Evolutionary conservation across 2,797 vertebrate genomes (phyloP), one percentile per base, ranked within the genome.

Genomic region (Lepus oiostolus): DNA sequence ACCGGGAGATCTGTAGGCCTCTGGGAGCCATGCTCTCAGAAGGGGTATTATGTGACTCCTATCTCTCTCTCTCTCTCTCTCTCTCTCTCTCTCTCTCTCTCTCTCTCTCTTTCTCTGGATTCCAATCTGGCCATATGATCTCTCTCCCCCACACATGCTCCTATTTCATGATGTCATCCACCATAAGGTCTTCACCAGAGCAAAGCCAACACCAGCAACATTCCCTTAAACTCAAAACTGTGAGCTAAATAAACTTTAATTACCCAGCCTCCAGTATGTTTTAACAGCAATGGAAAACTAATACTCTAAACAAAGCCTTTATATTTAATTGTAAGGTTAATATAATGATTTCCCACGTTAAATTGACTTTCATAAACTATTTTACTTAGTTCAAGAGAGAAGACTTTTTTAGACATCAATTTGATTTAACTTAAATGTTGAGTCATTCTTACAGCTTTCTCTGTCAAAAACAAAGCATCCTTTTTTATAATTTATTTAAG

Each of bases 331-430:
- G 22, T 47, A 87, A 95, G 30, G 28, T 86, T 81, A 42, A 13
- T 38, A 22, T 67, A 72, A 74, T 28, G 79, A 82, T 71, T 74
- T 80, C 32, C 3, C n/a, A 16, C 21, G 16, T 85, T 47, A 26
- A 26, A 80, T 62, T 92, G 94, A 90, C 7, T 95, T 76, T 85
- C 32, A 75, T 81, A 19, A 85, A 95, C 93, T 71, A 54, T 42
- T 90, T 67, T 35, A 62, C 17, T 84, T 93, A 28, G 32, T 62
- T 81, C 24, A 79, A 30, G 21, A 83, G 14, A 87, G 1, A 13
- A 10, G 7, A n/a, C 30, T 68, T 90, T 77, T 94, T 76, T 26
- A 93, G 65, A 79, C 17, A 65, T 71, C 71, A 67, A 12, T 80
- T 85, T 90, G 28, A 90, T 81, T 84, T 86, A 30, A 52, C 24